Conservation (phyloP, 2,888 invertebrate species). For the Scaptomyza parva region DNA sequence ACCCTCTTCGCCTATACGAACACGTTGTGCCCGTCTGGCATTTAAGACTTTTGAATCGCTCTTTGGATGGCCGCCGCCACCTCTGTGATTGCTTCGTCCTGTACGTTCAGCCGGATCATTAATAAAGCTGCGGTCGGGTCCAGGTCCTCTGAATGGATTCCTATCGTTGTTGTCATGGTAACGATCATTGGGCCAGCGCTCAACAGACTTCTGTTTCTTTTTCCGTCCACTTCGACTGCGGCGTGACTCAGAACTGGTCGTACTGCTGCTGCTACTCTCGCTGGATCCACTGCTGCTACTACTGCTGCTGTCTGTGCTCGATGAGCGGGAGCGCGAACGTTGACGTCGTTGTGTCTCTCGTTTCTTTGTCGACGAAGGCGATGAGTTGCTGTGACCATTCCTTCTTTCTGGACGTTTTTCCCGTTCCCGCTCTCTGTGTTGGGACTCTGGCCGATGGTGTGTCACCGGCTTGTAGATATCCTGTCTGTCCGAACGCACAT, state of each 20-base stretch:
- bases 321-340: slow-evolving; percentile 42
- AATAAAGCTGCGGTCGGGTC: slow-evolving; percentile 64
- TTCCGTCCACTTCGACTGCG: slow-evolving; percentile 21
- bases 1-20: slow-evolving; percentile 90
- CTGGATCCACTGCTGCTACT: slow-evolving; percentile 36
- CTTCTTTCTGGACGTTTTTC: slow-evolving; percentile 7
- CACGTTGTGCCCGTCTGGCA: slow-evolving; percentile 89
- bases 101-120: slow-evolving; percentile 68
- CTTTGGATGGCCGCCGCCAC: slow-evolving; percentile 40
- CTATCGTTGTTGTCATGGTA: slow-evolving; percentile 63
- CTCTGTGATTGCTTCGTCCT: slow-evolving; percentile 31
- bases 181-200: slow-evolving; percentile 81
- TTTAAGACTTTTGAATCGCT: slow-evolving; percentile 87
- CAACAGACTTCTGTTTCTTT: slow-evolving; percentile 37
- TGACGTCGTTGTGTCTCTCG: slow-evolving; percentile 6
- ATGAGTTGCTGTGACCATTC: slow-evolving; percentile 15
- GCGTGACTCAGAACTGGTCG: slow-evolving; percentile 26
- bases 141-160: slow-evolving; percentile 74
- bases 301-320: slow-evolving; percentile 40
- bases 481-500: slow-evolving; percentile 26
- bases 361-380: slow-evolving; percentile 3
- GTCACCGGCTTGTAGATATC: slow-evolving; percentile 24
- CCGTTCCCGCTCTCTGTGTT: slow-evolving; percentile 24
- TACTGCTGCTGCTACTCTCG: slow-evolving; percentile 31
- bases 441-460: slow-evolving; percentile 13